phyloP scores from a whole-genome alignment of 2,797 vertebrate species.

The Aplochiton taeniatus region DNA sequence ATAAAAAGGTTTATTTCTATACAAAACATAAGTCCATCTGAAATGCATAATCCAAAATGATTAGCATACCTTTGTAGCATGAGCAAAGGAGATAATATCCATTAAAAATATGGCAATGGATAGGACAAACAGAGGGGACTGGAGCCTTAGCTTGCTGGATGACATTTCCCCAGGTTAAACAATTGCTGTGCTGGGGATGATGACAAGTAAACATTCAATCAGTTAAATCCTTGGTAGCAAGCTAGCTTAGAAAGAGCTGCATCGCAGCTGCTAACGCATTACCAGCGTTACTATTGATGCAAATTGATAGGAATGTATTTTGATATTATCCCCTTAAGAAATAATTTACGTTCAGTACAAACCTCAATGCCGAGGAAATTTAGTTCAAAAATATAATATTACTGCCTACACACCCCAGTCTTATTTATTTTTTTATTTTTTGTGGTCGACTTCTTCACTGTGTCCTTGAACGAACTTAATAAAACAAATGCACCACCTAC shows the following conservation, averaged over 20 bases:
- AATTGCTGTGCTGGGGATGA: not conserved
- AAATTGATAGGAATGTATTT: not conserved
- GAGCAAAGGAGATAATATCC: conserved; percentile 38
- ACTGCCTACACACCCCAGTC: too few species aligned
- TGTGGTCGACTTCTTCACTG: too few species aligned
- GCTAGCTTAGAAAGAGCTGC: not conserved
- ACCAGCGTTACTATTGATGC: not conserved
- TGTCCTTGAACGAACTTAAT: too few species aligned
- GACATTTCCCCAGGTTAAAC: conserved; percentile 43
- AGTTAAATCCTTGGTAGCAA: not conserved
- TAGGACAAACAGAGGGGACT: conserved; percentile 3
- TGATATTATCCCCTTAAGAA: too few species aligned
- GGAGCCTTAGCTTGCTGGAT: conserved; percentile 1
- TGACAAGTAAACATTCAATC: not conserved
- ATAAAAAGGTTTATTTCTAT: not conserved
- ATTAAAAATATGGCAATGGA: conserved; percentile 47
- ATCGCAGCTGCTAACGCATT: not conserved
- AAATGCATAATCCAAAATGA: not conserved
- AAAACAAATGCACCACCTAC: too few species aligned
- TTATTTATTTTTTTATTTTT: too few species aligned
- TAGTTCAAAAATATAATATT: too few species aligned
- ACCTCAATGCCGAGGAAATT: too few species aligned
- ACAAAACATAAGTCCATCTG: fast-evolving
- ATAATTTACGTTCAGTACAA: too few species aligned
- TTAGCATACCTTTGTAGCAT: conserved; percentile 64